These are phyloP conservation scores for Antennarius striatus DNA, from an alignment of 2,113 vertebrate species.

Conservation along the genomic window DNA sequence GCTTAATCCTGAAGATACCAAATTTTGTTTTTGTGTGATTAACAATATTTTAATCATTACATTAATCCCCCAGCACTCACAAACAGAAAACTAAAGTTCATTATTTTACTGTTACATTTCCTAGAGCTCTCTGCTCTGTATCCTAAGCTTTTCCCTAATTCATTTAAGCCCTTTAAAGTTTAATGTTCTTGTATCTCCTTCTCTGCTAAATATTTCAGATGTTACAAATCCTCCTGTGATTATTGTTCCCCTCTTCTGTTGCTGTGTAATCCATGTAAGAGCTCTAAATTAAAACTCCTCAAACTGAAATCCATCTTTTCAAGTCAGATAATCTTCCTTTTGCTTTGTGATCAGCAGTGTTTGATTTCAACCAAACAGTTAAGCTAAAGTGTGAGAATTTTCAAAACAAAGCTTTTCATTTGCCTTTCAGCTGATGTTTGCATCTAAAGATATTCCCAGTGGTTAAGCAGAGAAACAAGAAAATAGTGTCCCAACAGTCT, in stretches of 20 bases:
- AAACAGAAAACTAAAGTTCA: no score
- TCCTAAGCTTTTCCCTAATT: slow-evolving; percentile 17
- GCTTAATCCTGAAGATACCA: no score
- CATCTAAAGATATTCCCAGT: not conserved
- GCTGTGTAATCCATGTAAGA: slow-evolving; percentile 22
- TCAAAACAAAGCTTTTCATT: not conserved
- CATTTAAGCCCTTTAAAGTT: slow-evolving; percentile 34
- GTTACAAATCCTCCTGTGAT: slow-evolving; percentile 14
- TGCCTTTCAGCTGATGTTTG: not conserved
- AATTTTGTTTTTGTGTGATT: no score
- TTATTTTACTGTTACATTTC: slow-evolving; percentile 1
- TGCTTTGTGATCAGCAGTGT: not conserved
- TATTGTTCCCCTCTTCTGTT: slow-evolving; percentile 6
- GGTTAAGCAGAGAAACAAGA: no score
- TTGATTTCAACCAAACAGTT: slow-evolving; percentile 12
- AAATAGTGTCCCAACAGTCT: no score
- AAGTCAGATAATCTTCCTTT: slow-evolving; percentile 20
- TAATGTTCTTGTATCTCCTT: slow-evolving; percentile 13
- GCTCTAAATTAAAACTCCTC: slow-evolving; percentile 17
- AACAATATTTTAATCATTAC: no score
- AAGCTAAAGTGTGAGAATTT: not conserved
- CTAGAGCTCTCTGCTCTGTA: slow-evolving; percentile 7
- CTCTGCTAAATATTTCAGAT: slow-evolving; percentile 35
- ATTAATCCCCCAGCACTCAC: no score
- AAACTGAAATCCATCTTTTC: slow-evolving; percentile 9